Evolutionary conservation across 2,797 vertebrate species (phyloP).

Genomic region (Mus minutoides): DNA sequence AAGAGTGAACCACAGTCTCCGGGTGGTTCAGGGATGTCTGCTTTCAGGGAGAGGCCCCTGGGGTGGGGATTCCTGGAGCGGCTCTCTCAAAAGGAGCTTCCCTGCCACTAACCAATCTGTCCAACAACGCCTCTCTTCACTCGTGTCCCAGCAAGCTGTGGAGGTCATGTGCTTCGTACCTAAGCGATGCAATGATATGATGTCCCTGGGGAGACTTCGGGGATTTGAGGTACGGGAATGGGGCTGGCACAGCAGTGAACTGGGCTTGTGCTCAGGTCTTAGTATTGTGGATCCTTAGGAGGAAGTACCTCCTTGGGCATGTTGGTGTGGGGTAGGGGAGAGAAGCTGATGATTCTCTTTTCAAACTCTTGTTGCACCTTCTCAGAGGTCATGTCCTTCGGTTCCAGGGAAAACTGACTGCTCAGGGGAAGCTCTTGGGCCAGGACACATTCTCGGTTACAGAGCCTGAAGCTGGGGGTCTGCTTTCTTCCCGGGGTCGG

Average conservation of each 20-base stretch:
- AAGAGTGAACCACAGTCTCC: neutral
- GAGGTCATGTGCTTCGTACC: constrained; percentile 98
- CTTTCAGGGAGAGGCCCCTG: neutral
- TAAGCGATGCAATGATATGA: constrained; percentile 97
- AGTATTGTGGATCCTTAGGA: neutral
- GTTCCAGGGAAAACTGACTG: constrained; percentile 94
- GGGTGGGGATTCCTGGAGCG: constrained; percentile 6
- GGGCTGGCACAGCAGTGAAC: neutral
- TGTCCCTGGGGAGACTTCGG: constrained; percentile 95
- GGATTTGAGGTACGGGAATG: constrained; percentile 92
- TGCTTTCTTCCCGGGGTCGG: constrained; percentile 90
- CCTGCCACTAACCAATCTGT: neutral
- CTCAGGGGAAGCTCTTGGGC: constrained; percentile 95
- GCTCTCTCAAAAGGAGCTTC: neutral
- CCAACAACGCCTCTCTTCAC: neutral
- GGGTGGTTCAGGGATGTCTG: neutral
- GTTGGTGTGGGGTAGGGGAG: neutral
- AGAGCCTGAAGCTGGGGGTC: constrained; percentile 92
- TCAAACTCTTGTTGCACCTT: neutral
- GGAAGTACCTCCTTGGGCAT: neutral
- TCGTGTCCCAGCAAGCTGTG: constrained; percentile 91
- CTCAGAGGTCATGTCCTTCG: constrained; percentile 34
- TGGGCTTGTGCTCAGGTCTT: neutral
- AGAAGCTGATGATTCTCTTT: neutral
- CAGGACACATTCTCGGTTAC: constrained; percentile 95